These are phyloP conservation scores for Aphrocallistes beatrix DNA, from an alignment of 37 sponge, comb jelly and placozoan species.

Conservation along the genomic window DNA sequence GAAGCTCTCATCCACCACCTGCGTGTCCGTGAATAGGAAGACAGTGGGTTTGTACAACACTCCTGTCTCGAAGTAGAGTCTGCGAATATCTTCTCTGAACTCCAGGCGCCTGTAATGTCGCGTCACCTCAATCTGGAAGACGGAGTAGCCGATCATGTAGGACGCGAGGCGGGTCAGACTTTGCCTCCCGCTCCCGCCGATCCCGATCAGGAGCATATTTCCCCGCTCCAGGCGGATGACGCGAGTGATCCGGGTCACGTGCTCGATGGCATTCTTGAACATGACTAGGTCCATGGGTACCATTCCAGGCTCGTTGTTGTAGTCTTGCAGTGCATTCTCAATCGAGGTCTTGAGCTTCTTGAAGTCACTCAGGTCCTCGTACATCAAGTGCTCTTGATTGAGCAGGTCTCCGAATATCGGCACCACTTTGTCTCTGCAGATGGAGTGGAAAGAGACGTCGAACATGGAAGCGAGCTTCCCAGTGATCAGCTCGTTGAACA, in stretches of 20 bases:
- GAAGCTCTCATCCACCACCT: slow-evolving; percentile 91
- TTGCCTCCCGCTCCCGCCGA: slow-evolving; percentile 95
- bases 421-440: slow-evolving; percentile 67
- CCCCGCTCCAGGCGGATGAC: slow-evolving; percentile 95
- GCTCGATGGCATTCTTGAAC: slow-evolving; percentile 96
- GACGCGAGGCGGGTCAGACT: slow-evolving; percentile 79
- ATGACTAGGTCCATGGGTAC: slow-evolving; percentile 92
- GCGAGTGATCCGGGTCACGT: slow-evolving; percentile 85
- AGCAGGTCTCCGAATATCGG: slow-evolving; percentile 89
- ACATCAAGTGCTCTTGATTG: slow-evolving; percentile 52
- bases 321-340: slow-evolving; percentile 91
- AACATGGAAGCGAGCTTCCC: slow-evolving; percentile 85
- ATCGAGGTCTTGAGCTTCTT: slow-evolving; percentile 71
- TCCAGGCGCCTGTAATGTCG: slow-evolving; percentile 85
- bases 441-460: slow-evolving; percentile 86
- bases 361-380: slow-evolving; percentile 87
- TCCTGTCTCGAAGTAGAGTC: slow-evolving; percentile 86
- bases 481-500: slow-evolving; percentile 57
- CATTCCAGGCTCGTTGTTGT: slow-evolving; percentile 94
- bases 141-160: slow-evolving; percentile 71
- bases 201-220: slow-evolving; percentile 90
- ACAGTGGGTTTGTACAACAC: slow-evolving; percentile 96
- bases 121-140: slow-evolving; percentile 95
- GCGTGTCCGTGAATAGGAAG: slow-evolving; percentile 96
- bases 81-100: slow-evolving; percentile 88